Evolutionary conservation across 1,140 invertebrate species (phyloP), one percentile per base, ranked within the genome.

Genomic region (Grapholita molesta): DNA sequence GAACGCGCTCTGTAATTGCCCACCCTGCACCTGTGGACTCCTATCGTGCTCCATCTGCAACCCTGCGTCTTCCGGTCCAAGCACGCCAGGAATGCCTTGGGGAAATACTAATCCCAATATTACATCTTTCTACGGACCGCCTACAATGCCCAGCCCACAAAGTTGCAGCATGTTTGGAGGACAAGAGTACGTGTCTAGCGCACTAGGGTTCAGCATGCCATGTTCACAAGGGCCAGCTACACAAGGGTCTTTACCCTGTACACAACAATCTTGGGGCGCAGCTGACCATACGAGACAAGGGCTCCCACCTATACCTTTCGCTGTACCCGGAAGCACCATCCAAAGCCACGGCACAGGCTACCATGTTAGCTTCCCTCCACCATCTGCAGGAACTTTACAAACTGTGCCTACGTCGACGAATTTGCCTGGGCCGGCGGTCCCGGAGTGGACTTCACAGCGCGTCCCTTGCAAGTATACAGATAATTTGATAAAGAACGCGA

Each of bases 1-100:
- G 5, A 55, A 15, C 48, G n/a, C 23, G 15, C 68, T 66, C 5
- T 76, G 72, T 42, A 42, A 42, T 6, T 42, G 67, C 23, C 38
- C n/a, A 67, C 73, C 53, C 15, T 42, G 38, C n/a, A 15, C 12
- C 38, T 42, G 38, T 42, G 38, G 38, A 5, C 38, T 42, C n/a
- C n/a, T 18, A 6, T 42, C 38, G 38, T 42, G 38, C 38, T n/a
- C 11, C n/a, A 42, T 42, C 12, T 42, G 38, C 38, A 42, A 42
- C n/a, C 38, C 38, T 42, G 12, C 11, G 12, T 12, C 33, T 35
- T 35, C 12, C 33, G 33, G 33, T 35, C 11, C 33, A 12, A 12
- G 33, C 11, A 9, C 33, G 11, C 9, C 33, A 12, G 33, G 33
- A 35, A 3, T 12, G 12, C 32, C 11, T 0, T 18, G n/a, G n/a